Conservation (phyloP, 2,888 invertebrate species). For the Malacosoma neustria region DNA sequence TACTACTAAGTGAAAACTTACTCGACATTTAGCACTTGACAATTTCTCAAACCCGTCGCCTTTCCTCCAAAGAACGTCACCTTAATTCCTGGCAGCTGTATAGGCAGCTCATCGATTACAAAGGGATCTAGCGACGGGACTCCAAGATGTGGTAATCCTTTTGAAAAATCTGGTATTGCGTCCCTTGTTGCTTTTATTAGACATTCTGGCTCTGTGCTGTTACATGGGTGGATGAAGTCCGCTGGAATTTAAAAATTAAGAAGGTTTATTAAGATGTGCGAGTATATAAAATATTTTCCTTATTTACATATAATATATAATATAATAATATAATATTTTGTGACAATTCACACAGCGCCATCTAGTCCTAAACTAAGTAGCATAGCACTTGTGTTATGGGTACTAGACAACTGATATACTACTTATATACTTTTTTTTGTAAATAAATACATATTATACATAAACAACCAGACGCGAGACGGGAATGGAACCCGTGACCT, state of each 20-base stretch:
- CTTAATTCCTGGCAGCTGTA: constrained; percentile 62
- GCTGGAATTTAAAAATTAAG: constrained; percentile 31
- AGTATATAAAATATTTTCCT: too few species aligned
- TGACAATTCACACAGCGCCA: too few species aligned
- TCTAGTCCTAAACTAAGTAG: too few species aligned
- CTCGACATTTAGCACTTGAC: constrained; percentile 62
- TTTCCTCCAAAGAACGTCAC: constrained; percentile 60
- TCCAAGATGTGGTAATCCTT: constrained; percentile 50
- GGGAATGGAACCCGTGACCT: too few species aligned
- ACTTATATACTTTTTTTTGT: too few species aligned
- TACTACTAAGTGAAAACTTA: too few species aligned
- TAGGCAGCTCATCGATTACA: constrained; percentile 55
- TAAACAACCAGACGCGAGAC: too few species aligned
- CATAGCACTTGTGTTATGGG: too few species aligned
- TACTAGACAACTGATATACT: too few species aligned
- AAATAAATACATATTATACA: too few species aligned
- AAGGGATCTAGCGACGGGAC: constrained; percentile 61
- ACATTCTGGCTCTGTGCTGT: constrained; percentile 51
- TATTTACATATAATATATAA: too few species aligned
- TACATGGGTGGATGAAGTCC: constrained; percentile 60
- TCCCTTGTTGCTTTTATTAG: constrained; percentile 54
- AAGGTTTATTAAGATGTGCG: neutral
- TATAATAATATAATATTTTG: too few species aligned
- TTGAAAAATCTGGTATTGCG: constrained; percentile 57
- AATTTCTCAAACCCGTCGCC: constrained; percentile 56